Percentiles rank a stretch among this genome's conserved stretches.
These are phyloP conservation scores for Laspeyria flexula DNA, from an alignment of 2,888 invertebrate species.

Conservation along the genomic window DNA sequence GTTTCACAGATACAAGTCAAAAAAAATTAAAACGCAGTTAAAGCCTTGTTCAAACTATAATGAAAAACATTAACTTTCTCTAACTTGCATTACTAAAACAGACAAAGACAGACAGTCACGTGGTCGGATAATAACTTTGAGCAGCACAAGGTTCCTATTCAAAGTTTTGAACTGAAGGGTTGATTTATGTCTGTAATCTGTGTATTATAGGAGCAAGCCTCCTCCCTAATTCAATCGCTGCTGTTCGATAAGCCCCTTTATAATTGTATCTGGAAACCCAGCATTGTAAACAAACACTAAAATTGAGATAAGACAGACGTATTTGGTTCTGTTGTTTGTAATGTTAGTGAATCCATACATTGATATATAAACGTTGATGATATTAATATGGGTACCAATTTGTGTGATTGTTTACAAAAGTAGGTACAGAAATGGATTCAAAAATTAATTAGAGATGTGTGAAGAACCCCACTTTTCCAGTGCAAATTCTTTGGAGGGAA, in stretches of 20 bases:
- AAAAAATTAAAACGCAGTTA: no score
- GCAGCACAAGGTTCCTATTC: conserved; percentile 39
- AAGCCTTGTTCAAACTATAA: no score
- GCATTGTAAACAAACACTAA: conserved; percentile 29
- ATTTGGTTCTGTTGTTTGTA: conserved; percentile 10
- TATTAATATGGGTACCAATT: no score
- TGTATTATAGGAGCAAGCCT: conserved; percentile 49
- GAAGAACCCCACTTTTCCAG: no score
- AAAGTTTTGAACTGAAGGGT: conserved; percentile 51
- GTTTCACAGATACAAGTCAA: no score
- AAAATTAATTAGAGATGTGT: no score
- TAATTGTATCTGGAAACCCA: conserved; percentile 31
- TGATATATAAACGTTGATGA: neutral
- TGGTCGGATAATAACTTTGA: conserved; percentile 37
- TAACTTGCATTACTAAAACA: conserved; percentile 13
- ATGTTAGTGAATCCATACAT: conserved; percentile 24
- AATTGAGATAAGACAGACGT: conserved; percentile 15
- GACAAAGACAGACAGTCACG: conserved; percentile 28
- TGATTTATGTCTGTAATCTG: conserved; percentile 62
- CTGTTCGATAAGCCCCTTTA: conserved; percentile 37
- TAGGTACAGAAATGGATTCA: no score
- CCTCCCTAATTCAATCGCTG: conserved; percentile 42
- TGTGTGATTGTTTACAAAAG: no score
- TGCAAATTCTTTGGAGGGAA: no score
- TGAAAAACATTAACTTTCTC: no score